Evolutionary conservation across 1,140 invertebrate genomes (phyloP).

Genomic region (Hyles vespertilio): DNA sequence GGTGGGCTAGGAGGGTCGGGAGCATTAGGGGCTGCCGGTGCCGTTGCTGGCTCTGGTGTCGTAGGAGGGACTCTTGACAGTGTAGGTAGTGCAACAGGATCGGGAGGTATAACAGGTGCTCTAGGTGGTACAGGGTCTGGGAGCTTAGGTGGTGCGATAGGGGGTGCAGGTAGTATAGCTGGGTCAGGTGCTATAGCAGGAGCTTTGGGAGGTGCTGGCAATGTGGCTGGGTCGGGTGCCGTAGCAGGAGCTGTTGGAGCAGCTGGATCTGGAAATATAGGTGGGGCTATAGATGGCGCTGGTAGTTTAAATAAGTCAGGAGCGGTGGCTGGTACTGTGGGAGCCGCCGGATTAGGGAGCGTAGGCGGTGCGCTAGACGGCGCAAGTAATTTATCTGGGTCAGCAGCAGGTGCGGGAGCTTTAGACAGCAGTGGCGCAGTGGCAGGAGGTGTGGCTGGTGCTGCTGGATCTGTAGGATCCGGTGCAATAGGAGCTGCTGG

Average conservation of each 20-base stretch:
- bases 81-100: not conserved
- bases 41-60: slow-evolving; percentile 4
- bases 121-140: not conserved
- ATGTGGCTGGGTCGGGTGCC: not conserved
- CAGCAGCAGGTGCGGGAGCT: no score
- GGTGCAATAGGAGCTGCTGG: not conserved
- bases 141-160: not conserved
- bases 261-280: not conserved
- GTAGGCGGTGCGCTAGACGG: not conserved
- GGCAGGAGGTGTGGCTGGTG: not conserved
- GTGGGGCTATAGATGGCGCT: not conserved
- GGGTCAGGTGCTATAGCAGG: no score
- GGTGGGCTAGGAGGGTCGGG: slow-evolving; percentile 9
- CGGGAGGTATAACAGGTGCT: not conserved
- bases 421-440: no score
- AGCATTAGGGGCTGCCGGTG: slow-evolving; percentile 15
- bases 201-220: not conserved
- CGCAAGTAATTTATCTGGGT: not conserved
- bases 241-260: no score
- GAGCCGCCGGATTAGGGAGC: not conserved
- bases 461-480: not conserved
- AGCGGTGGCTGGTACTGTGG: not conserved
- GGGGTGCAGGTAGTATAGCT: not conserved
- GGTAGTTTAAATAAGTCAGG: not conserved
- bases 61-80: no score